Evolutionary conservation across 1,140 invertebrate species (phyloP).

Genomic region (Drosophila asahinai): DNA sequence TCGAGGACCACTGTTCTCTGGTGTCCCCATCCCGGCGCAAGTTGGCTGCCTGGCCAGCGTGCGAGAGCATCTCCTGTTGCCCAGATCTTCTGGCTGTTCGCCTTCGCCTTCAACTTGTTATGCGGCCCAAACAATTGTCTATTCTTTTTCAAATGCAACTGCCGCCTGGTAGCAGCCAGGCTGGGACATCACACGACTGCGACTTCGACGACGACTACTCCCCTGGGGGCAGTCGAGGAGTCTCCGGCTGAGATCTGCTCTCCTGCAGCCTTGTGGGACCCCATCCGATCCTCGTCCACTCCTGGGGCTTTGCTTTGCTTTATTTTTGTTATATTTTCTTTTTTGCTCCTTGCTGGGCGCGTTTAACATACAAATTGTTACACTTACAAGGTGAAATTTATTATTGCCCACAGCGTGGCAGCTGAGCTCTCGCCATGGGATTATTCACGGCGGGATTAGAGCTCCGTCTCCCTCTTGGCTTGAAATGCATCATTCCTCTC

Average conservation of each 20-base stretch:
- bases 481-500: not conserved
- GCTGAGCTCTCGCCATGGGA: conserved; percentile 42
- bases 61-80: conserved; percentile 38
- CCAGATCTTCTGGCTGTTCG: conserved; percentile 41
- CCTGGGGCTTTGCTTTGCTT: conserved; percentile 17
- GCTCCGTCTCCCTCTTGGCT: not conserved
- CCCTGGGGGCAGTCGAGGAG: conserved; percentile 59
- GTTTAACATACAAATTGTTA: conserved; percentile 85
- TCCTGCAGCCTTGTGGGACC: conserved; percentile 52
- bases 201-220: conserved; percentile 45
- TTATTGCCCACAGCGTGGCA: conserved; percentile 62
- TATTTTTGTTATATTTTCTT: conserved; percentile 17
- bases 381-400: conserved; percentile 84
- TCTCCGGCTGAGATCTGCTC: conserved; percentile 41
- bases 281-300: conserved; percentile 38
- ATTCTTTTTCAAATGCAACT: conserved; percentile 76
- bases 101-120: conserved; percentile 76
- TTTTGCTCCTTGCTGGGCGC: conserved; percentile 56
- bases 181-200: conserved; percentile 30
- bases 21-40: conserved; percentile 31
- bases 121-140: conserved; percentile 80
- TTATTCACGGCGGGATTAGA: conserved; percentile 55
- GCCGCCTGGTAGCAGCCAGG: conserved; percentile 55
- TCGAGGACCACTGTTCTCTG: conserved; percentile 22
- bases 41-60: conserved; percentile 35